Base-by-base conservation (phyloP, 1,140 invertebrate species). In the Saccostrea cuccullata region DNA sequence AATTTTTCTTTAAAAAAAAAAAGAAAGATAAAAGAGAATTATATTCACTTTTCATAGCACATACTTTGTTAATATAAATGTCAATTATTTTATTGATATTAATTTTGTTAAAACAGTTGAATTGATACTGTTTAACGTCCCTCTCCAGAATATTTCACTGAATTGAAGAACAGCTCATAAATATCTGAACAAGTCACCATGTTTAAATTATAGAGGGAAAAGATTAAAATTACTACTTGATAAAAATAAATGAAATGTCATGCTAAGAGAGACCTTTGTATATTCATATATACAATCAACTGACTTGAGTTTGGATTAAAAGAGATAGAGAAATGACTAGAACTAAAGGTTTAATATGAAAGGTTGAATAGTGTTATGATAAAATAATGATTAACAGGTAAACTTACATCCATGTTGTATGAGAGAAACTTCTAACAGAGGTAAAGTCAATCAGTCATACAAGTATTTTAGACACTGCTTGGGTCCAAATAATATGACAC, bases 361-460 rank as follows among this genome's bases (percentile, higher is more conserved):
- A 47, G 47, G 47, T 47, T 47, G 47, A 9, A 64, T 64, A 64
- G 5, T 64, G 58, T 64, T 6, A 15, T 60, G 58, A 64, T 64
- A 64, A 64, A 64, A 64, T 64, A 17, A 64, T 64, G 15, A 64
- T 20, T 64, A 6, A 64, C 15, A 20, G 26, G 30, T 26, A 30
- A 26, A 77, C 70, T 77, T 77, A 77, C 70, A 77, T 77, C 30
- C 70, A 30, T 0, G 26, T 77, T 36, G 70, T 36, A 26, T 13
- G 70, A 77, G 11, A 77, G 26, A 77, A 36, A 77, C 26, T 30
- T 77, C 70, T 77, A 77, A 77, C 70, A 77, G 36, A 77, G 9
- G 70, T 30, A 77, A 30, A 30, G 26, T 77, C 70, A 77, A 30
- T 77, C 70, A 77, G 15, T 64, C 15, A 17, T 8, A 64, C n/a